Evolutionary conservation across 1,140 invertebrate species (phyloP), one percentile per base, ranked within the genome.

Genomic region (Drosophila triauraria): DNA sequence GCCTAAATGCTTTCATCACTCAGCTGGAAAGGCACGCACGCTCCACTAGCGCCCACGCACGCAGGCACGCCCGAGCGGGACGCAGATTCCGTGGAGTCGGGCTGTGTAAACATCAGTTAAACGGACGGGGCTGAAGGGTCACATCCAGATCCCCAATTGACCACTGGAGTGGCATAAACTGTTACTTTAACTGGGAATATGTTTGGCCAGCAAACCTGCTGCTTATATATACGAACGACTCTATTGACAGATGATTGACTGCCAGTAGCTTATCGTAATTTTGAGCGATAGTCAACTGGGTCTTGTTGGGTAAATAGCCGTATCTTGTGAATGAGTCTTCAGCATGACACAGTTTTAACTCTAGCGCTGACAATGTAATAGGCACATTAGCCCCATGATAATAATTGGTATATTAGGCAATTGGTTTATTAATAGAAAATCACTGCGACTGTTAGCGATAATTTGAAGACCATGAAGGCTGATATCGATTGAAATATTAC

Each of bases 1-100:
- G 84, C 72, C 85, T 88, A 86, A 86, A 86, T 86, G 83, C 80
- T 86, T 86, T 86, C 83, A 86, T 86, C 83, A 83, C 84, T 86
- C 84, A 86, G 76, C 83, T 86, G 83, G 83, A 86, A 86, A 80
- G 83, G 59, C 62, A 77, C 70, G 64, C 83, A 86, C 83, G 83
- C 83, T 83, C 75, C 83, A 53, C 59, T 81, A 71, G 30, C 78
- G 20, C 20, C 20, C 30, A 9, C 60, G 51, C 61, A 63, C 83
- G 83, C 80, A 80, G 54, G 15, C 32, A 38, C 47, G 5, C n/a
- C 10, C 63, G 44, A 30, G 63, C 53, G 43, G 59, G 44, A 46
- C 56, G 17, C 48, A 46, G 30, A 44, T 9, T 71, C 43, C 35
- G 20, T 44, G 25, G 64, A 69, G 35, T 25, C 17, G 63, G 48